Base-by-base conservation (phyloP, 2,888 invertebrate genomes). In the Gibbula magus region DNA sequence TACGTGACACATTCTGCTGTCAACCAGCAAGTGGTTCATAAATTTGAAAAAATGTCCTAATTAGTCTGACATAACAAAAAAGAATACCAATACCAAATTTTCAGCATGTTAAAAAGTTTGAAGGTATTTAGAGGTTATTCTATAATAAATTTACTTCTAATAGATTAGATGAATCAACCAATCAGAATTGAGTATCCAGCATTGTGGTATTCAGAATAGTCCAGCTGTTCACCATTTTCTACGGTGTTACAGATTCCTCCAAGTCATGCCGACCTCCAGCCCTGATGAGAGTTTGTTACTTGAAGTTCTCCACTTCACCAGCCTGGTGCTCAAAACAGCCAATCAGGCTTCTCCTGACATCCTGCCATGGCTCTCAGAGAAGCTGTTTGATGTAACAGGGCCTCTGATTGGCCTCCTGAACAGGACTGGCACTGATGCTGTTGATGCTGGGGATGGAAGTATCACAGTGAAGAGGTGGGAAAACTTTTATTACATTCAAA, bases 251-350 rank as follows among this genome's bases (percentile, higher is more conserved):
- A 92, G 92, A 81, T 92, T 92, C 85, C 85, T 92, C 5, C 85
- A 86, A 77, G 88, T 90, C 2, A 87, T 87, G 4, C 92, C 92
- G 0, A 87, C 89, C 3, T 89, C 91, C 25, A 82, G 83, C 61
- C 87, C 89, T n/a, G 92, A 92, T 82, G 91, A 92, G 79, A 80
- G 86, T 22, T 84, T 92, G 32, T 85, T 92, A 20, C 81, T 86
- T 20, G 89, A 91, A 54, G 87, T 92, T 20, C 86, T 92, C 3
- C 82, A 84, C 13, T 89, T 91, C 77, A 85, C 91, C 51, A 84
- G 82, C 73, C 75, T 86, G 79, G 82, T 89, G 18, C 77, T 92
- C 16, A 84, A 83, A 80, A 73, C 85, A 84, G 51, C 74, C 82
- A 84, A 84, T 84, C 84, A 83, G n/a, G 81, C 85, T 32, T 87